phyloP scores from a whole-genome alignment of 2,888 invertebrate genomes.

The Megalurothrips usitatus region DNA sequence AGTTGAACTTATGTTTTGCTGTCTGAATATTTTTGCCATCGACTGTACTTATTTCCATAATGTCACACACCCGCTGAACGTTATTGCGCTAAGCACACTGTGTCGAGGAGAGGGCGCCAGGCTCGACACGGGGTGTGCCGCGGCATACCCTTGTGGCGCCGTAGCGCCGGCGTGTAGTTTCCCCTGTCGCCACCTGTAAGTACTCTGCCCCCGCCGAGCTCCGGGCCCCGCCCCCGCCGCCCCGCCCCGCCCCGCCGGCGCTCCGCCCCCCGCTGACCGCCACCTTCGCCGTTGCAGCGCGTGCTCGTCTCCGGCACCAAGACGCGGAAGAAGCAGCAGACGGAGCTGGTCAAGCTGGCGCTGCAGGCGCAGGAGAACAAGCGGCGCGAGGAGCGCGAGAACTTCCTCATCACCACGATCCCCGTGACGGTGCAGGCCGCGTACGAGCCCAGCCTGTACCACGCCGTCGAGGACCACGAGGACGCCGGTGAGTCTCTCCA shows the following conservation, averaged over 20 bases:
- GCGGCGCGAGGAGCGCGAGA: slow-evolving; percentile 88
- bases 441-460: slow-evolving; percentile 88
- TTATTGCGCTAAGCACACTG: no score
- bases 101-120: no score
- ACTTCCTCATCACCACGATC: slow-evolving; percentile 91
- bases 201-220: background rate
- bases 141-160: no score
- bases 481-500: slow-evolving; percentile 54
- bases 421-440: slow-evolving; percentile 94
- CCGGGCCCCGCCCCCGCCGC: background rate
- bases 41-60: no score
- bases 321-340: slow-evolving; percentile 97
- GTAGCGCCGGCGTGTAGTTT: no score
- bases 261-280: background rate
- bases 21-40: no score
- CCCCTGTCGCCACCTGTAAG: no score
- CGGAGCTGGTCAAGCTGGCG: slow-evolving; percentile 93
- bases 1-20: no score
- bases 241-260: no score
- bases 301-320: slow-evolving; percentile 97
- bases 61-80: no score
- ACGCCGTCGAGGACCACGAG: slow-evolving; percentile 77
- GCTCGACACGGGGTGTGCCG: no score
- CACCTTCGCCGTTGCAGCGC: slow-evolving; percentile 53
- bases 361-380: slow-evolving; percentile 94